Evolutionary conservation across 1,140 invertebrate genomes (phyloP).

Genomic region (Drosophila quadrilineata): DNA sequence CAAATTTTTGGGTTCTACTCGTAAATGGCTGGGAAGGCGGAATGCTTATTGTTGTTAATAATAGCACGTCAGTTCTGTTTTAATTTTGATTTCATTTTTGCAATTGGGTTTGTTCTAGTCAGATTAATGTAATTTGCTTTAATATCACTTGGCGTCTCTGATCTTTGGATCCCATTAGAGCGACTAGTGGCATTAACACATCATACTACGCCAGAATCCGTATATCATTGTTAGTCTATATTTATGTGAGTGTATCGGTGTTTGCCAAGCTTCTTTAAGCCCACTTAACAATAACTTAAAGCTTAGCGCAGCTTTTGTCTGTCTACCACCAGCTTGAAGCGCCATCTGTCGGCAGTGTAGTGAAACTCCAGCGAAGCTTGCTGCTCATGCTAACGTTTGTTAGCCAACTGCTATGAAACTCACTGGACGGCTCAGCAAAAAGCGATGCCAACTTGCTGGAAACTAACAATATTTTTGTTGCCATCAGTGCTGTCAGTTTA

Average conservation of each 20-base stretch:
- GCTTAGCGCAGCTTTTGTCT: background rate
- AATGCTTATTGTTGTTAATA: slow-evolving; percentile 24
- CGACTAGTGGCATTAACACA: slow-evolving; percentile 8
- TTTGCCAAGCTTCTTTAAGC: background rate
- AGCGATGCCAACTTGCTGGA: background rate
- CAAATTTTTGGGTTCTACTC: slow-evolving; percentile 25
- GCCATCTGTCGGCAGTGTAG: slow-evolving; percentile 7
- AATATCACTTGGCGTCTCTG: slow-evolving; percentile 43
- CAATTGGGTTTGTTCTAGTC: background rate
- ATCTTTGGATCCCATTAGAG: slow-evolving; percentile 61
- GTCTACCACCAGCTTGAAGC: background rate
- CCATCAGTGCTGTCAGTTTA: too few relatives aligned
- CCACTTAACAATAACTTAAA: slow-evolving; percentile 4
- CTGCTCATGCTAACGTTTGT: too few relatives aligned
- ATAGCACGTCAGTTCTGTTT: background rate
- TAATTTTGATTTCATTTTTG: background rate
- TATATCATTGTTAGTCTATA: background rate
- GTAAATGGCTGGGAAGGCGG: slow-evolving; percentile 15
- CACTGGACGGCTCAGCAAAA: background rate
- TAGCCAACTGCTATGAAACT: slow-evolving; percentile 7
- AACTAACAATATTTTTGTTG: too few relatives aligned
- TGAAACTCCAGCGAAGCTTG: background rate
- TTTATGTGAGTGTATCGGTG: background rate
- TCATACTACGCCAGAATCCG: background rate
- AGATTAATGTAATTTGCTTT: slow-evolving; percentile 46